Evolutionary conservation across 1,140 invertebrate genomes (phyloP), one percentile per base, ranked within the genome.

Genomic region (Lepidurus apus): DNA sequence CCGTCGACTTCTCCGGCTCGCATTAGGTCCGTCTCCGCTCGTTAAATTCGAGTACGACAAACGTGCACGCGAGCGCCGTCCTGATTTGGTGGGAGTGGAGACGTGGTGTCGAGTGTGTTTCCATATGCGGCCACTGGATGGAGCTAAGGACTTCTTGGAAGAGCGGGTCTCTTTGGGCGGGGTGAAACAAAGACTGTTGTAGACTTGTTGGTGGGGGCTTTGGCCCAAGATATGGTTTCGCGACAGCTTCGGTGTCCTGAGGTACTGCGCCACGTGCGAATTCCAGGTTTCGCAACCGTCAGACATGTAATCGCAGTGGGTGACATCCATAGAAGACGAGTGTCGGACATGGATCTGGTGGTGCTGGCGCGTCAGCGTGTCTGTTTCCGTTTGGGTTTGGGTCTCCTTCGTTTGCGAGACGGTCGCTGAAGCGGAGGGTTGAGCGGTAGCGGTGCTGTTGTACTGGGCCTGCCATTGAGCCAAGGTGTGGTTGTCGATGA

Each of bases 271-370:
- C 42, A 42, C 53, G 43, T 79, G 78, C 5, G 78, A 79, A 26
- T 79, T 79, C 78, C 78, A 79, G 10, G 78, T 79, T 79, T 79
- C 78, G 3, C 78, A 79, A 24, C 78, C 42, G 24, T 79, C 78
- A 43, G 78, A 79, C 42, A 74, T n/a, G 74, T 79, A 79, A 34
- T 74, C 78, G 24, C 26, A 43, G 24, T n/a, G 42, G 13, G 65
- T 75, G 43, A 77, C 21, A 4, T n/a, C 13, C 7, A 21, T 65
- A 4, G 13, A 65, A 9, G 53, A 65, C 13, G 53, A 65, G 53
- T 65, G 17, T 65, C 21, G 17, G 6, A 7, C 53, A 21, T 65
- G 53, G 21, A 65, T 11, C 17, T n/a, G 53, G 6, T 65, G 53
- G 53, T 9, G 21, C 0, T 21, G 53, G 17, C 21, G 34, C 34